Base-by-base conservation (phyloP, 2,888 invertebrate species). In the Parelbella ahira region DNA sequence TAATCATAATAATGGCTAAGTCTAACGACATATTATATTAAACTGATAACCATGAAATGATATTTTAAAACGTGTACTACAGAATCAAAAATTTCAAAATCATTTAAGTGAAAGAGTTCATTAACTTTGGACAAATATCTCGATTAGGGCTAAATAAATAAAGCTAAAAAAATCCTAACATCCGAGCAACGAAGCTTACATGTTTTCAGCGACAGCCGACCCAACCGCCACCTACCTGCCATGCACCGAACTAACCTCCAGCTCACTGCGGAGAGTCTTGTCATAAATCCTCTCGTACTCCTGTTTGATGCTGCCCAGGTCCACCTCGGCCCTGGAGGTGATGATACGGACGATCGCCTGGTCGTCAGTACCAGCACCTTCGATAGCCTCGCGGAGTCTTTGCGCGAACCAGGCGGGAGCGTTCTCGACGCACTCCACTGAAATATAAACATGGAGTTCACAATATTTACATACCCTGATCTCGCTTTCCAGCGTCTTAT, bases 321-420 rank as follows among this genome's bases (percentile, higher is more conserved):
- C 94, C 5, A 92, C 79, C 88, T 93, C 91, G 1, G 91, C 88
- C 45, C 93, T 88, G 45, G 89, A 89, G 11, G 91, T 90, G 34
- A 94, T 76, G 49, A 94, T 89, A 45, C 94, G 83, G 23, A 94
- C 90, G 5, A 94, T 75, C 0, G 91, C 88, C 44, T 72, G 69
- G 69, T 94, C 94, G 47, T 92, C 91, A 0, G 94, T 94, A 6
- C 94, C 94, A 1, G 89, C 79, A 4, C 94, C 94, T 53, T 90
- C 83, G 88, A 93, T 89, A 0, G 92, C 90, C 37, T 75, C 68
- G 47, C 92, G 89, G 15, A 94, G 69, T 1, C 92, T 78, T 67
- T 90, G 90, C 5, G 94, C 93, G 74, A 93, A 94, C 83, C 91
- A 94, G 1, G 90, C 90, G 2, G 91, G 84, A 1, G 91, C 90